Evolutionary conservation across 2,113 vertebrate genomes (phyloP).

Genomic region (human (Homo sapiens)): GRCh38 chr11:106856501-106857000

Average conservation of each 20-base stretch:
- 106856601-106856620: not conserved
- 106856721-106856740: not conserved
- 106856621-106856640: not conserved
- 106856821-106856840: not conserved
- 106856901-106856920: not conserved
- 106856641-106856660: not conserved
- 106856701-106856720: not conserved
- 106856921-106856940: not conserved
- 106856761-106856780: not conserved
- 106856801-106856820: not conserved
- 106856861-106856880: not conserved
- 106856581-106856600: not conserved
- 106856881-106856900: not conserved
- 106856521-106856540: not conserved
- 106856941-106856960: constrained; percentile 7
- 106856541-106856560: not conserved
- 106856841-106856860: not conserved
- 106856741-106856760: not conserved
- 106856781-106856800: not conserved
- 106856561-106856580: not conserved
- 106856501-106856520: not conserved
- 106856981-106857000: constrained; percentile 2
- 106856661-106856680: not conserved
- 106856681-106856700: not conserved
- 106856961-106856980: not conserved